Percentiles rank a stretch among this genome's conserved stretches.
phyloP scores from a whole-genome alignment of 2,888 invertebrate species.

The Drosophila borborema region DNA sequence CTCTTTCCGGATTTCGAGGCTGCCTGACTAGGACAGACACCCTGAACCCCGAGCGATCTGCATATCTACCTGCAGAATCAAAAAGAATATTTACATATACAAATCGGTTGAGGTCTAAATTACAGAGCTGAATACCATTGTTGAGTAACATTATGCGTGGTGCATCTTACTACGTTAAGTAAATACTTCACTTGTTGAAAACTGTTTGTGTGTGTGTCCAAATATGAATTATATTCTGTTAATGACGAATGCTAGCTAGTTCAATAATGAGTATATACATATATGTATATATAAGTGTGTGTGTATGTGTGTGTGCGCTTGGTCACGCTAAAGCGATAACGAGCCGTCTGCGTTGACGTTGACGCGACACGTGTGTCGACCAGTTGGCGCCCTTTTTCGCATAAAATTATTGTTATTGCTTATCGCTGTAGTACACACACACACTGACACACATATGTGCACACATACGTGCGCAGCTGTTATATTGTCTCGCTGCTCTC shows the following conservation, averaged over 20 bases:
- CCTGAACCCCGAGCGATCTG: background rate
- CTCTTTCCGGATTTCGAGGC: background rate
- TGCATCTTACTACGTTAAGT: background rate
- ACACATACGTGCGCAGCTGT: conserved; percentile 17
- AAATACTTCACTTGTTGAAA: background rate
- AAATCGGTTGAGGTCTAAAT: too few species aligned
- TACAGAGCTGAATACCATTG: background rate
- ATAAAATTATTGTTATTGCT: conserved; percentile 60
- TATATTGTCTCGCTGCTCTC: conserved; percentile 15
- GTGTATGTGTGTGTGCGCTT: conserved; percentile 3
- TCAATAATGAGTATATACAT: background rate
- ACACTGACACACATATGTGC: conserved; percentile 1
- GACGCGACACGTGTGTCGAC: conserved; percentile 69
- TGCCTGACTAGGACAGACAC: background rate
- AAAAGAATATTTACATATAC: too few species aligned
- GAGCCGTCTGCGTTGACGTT: conserved; percentile 30
- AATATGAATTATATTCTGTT: conserved; percentile 4
- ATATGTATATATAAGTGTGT: background rate
- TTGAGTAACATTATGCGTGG: background rate
- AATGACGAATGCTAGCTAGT: conserved; percentile 10
- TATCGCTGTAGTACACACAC: conserved; percentile 19
- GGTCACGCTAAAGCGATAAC: conserved; percentile 34
- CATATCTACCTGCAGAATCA: too few species aligned
- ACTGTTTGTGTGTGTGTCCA: background rate
- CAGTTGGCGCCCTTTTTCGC: conserved; percentile 78